phyloP scores from a whole-genome alignment of 2,797 vertebrate species.

The Potorous gilbertii region DNA sequence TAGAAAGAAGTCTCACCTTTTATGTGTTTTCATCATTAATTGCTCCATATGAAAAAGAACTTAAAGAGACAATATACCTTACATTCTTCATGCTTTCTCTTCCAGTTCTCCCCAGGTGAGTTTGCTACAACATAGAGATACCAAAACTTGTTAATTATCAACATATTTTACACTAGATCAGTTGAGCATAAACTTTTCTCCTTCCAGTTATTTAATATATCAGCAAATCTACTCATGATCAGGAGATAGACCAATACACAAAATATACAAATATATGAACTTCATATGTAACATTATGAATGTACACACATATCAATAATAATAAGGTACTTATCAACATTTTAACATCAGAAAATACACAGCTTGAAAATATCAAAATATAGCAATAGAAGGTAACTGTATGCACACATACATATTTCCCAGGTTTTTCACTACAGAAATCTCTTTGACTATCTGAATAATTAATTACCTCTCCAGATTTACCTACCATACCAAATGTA shows the following conservation, averaged over 20 bases:
- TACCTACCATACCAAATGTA: not conserved
- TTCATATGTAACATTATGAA: not conserved
- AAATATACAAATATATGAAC: not conserved
- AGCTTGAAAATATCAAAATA: not conserved
- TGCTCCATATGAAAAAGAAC: not conserved
- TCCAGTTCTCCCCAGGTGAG: not conserved
- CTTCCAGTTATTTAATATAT: not conserved
- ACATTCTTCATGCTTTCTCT: not conserved
- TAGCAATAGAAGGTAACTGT: not conserved
- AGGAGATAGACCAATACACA: not conserved
- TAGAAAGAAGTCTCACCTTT: not conserved
- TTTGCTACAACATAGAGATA: not conserved
- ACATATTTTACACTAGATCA: not conserved
- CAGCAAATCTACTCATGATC: not conserved
- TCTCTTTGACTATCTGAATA: not conserved
- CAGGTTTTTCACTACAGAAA: not conserved
- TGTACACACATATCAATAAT: not conserved
- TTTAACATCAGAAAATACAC: not conserved
- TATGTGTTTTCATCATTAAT: not conserved
- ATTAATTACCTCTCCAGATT: not conserved
- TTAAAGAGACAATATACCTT: not conserved
- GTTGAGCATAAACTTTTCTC: not conserved
- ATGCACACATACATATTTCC: not conserved
- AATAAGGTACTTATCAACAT: not conserved
- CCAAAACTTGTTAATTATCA: not conserved